Base-by-base conservation (phyloP, 37 sponge, comb jelly and placozoan genomes). In the Cladorhizidae sp. region DNA sequence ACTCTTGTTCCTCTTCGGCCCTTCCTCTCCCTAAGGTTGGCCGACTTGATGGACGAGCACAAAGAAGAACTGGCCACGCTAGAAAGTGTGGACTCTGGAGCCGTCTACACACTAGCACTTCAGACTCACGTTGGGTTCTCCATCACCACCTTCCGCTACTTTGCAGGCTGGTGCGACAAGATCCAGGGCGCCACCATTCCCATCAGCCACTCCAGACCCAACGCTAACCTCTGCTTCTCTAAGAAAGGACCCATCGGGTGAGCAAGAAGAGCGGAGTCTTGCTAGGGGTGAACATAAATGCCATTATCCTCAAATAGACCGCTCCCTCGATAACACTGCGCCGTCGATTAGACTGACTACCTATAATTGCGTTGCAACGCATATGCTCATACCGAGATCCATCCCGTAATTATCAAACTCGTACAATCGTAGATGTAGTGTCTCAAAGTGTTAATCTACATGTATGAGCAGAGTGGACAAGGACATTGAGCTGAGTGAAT, bases 151-250 rank as follows among this genome's bases (percentile, higher is more conserved):
- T 93, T 96, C 92, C 86, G 92, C 22, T 96, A 96, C 90, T 96
- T 86, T 83, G 97, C 94, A 57, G 94, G 97, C 17, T 96, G 92
- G 94, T 96, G 97, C 83, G 97, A 96, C 79, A 96, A 96, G 87
- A 96, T 96, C 22, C 92, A 95, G 84, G 97, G 97, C 28, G 70
- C 81, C 28, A 88, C 88, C 33, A 93, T 96, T 25, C 97, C 97
- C 39, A 90, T 96, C 79, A 96, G 90, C 88, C 82, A 96, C 88
- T 93, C 97, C 55, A 77, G 91, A 42, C 97, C 97, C 49, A 96
- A 85, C 82, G 54, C 80, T 39, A 96, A 96, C 83, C 88, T 96
- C 59, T 89, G 89, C 70, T 70, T 91, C 73, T 82, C 97, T 41
- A 90, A 82, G 74, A 81, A 76, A 64, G 91, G 93, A 62, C 97